Percentiles rank a stretch among this genome's conserved stretches.
These are phyloP conservation scores for Aphidius colemani DNA, from an alignment of 2,888 invertebrate genomes.

Conservation along the genomic window DNA sequence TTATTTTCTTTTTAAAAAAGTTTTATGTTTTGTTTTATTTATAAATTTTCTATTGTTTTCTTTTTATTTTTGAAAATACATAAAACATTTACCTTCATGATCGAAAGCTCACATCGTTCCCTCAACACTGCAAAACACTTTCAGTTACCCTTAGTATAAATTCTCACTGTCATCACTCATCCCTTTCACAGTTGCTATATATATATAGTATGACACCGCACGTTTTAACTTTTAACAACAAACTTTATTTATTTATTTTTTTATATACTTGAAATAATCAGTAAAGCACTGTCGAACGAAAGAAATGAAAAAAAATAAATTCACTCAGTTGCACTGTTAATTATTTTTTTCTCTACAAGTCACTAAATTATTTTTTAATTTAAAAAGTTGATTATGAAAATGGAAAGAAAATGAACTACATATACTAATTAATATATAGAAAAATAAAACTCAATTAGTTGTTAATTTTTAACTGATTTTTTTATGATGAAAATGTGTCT, in stretches of 20 bases:
- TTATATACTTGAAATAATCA: background rate
- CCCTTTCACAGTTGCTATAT: constrained; percentile 7
- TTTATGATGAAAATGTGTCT: too few relatives aligned
- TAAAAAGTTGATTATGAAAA: background rate
- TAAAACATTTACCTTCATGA: constrained; percentile 46
- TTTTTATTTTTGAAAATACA: constrained; percentile 11
- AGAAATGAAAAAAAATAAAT: background rate
- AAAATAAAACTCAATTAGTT: background rate
- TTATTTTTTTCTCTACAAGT: too few relatives aligned
- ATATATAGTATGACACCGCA: background rate
- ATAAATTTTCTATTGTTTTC: background rate
- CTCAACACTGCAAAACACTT: constrained; percentile 43
- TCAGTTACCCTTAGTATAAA: constrained; percentile 26
- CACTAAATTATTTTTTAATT: background rate
- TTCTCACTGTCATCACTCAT: constrained; percentile 18
- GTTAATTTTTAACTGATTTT: too few relatives aligned
- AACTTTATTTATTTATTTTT: background rate
- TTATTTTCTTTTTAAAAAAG: background rate
- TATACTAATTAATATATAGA: background rate
- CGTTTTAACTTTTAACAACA: background rate
- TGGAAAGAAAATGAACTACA: background rate
- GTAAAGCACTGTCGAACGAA: background rate
- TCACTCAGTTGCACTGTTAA: too few relatives aligned
- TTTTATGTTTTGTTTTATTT: background rate
- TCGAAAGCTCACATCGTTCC: constrained; percentile 50